A percentile compares a stretch with the other conserved stretches of the same genome.
These are phyloP conservation scores for Molossus molossus DNA, from an alignment of 2,797 vertebrate genomes.

Conservation along the genomic window DNA sequence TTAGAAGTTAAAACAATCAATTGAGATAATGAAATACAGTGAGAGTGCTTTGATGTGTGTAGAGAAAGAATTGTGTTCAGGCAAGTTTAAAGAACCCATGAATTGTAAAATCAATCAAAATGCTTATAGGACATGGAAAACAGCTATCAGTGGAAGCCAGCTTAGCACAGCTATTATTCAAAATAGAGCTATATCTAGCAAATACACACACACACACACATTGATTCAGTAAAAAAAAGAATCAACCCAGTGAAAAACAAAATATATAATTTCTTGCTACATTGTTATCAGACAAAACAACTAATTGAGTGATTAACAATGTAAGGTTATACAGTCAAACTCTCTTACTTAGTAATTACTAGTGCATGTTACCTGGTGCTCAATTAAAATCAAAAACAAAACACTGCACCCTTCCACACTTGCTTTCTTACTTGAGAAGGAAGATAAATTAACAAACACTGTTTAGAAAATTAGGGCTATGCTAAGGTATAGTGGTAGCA, in stretches of 20 bases:
- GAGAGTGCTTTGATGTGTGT: constrained; percentile 63
- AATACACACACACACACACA: not conserved
- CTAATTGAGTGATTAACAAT: not conserved
- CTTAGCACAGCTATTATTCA: constrained; percentile 54
- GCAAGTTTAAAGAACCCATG: constrained; percentile 72
- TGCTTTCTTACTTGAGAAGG: not conserved
- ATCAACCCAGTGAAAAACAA: not conserved
- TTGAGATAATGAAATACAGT: constrained; percentile 81
- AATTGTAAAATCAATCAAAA: constrained; percentile 81
- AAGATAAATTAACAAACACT: not conserved
- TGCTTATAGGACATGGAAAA: constrained; percentile 74
- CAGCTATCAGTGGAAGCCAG: constrained; percentile 65
- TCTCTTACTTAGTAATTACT: not conserved
- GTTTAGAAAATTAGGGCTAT: not conserved
- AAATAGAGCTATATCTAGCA: constrained; percentile 33
- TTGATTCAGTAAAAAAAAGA: not conserved
- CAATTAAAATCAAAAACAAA: not conserved
- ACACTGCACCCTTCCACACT: not conserved
- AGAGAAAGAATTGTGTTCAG: constrained; percentile 75
- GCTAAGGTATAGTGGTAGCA: not conserved
- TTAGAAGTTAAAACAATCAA: constrained; percentile 69
- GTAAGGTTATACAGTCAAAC: not conserved
- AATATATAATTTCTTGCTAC: not conserved
- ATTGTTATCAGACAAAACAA: not conserved
- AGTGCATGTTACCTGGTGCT: not conserved